A percentile compares a stretch with the other conserved stretches of the same genome.
Conservation (phyloP, 37 sponge, comb jelly and placozoan species). For the Geodia barretti region DNA sequence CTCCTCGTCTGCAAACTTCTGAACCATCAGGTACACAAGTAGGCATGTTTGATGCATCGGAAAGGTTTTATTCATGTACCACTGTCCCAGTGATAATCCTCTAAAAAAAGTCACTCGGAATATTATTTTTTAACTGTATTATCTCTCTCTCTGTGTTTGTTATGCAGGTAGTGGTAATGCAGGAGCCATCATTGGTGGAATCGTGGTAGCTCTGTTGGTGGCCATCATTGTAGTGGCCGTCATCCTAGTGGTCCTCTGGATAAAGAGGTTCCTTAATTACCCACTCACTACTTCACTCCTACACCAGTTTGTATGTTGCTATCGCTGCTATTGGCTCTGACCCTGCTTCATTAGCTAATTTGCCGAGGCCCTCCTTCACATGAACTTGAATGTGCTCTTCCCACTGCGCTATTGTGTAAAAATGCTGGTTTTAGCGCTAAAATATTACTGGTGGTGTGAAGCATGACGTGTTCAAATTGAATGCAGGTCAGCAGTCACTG, state of each 20-base stretch:
- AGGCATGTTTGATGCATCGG: background rate
- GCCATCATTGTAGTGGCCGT: background rate
- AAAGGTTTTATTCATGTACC: no score
- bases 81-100: background rate
- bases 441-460: no score
- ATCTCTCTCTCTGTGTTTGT: background rate
- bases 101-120: background rate
- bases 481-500: no score
- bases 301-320: no score
- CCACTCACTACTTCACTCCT: no score
- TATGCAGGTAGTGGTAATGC: background rate
- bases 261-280: background rate
- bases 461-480: no score
- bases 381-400: no score
- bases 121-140: background rate
- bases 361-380: no score
- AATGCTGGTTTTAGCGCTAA: no score
- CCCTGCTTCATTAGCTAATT: no score
- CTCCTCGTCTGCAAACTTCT: background rate
- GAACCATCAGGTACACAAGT: background rate
- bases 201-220: slow-evolving; percentile 12
- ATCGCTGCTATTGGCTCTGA: no score
- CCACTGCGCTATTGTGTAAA: no score
- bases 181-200: background rate
- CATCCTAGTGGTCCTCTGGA: background rate